Base-by-base conservation (phyloP, 1,140 invertebrate species). In the Plutomurus gul region DNA sequence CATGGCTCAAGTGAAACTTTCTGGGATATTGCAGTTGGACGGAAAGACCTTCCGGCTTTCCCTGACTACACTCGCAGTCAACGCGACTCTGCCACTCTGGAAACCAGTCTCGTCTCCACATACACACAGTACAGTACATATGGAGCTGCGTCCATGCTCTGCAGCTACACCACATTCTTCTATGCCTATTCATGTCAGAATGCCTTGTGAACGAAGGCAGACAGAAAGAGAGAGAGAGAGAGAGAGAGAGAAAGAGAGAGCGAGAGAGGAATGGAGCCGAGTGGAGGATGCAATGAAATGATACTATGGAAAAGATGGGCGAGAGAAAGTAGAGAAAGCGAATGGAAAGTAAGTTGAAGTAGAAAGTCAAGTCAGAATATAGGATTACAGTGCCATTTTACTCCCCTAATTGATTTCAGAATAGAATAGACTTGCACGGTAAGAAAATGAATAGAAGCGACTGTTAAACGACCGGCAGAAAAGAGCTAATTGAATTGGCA, bases 391-490 rank as follows among this genome's bases (percentile, higher is more conserved):
- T 74, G 72, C 72, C 43, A 74, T 43, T 72, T 74, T 74, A 30
- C 43, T 43, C 39, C 39, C 43, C 30, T 74, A 74, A 74, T 74
- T 74, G 72, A 74, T 74, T 74, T 33, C 39, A 33, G 72, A 74
- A 74, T 74, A 22, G 40, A 74, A 65, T 65, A 30, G 36, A 65
- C 56, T 65, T 33, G 56, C 20, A 65, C 30, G n/a, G 65, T 8
- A 71, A 37, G n/a, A 30, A 40, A 71, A 71, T 36, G 8, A 20
- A 37, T 11, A 25, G 11, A 43, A 73, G 18, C 10, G 40, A 25
- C 8, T 4, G 11, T 20, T 4, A 1, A 49, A 46, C 5, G 25
- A 33, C 25, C 39, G 72, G 43, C 25, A 47, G 40, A 74, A 43
- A 73, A 47, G 4, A 47, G 20, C 43, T 73, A 73, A 73, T 73